Conservation (phyloP, 2,888 invertebrate species). For the Drosophila nr. medialis region DNA sequence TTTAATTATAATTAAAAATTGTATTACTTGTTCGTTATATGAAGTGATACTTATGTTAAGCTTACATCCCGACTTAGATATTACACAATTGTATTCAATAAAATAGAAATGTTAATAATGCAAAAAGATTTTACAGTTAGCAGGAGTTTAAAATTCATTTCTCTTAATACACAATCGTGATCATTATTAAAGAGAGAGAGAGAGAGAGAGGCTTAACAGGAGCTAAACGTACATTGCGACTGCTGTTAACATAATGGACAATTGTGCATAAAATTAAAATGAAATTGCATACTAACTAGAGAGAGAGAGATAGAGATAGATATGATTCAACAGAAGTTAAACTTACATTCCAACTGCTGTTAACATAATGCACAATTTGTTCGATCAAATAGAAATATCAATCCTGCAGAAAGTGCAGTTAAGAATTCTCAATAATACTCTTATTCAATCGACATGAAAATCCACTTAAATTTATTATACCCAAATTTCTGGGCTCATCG, state of each 20-base stretch:
- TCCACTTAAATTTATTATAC: conserved; percentile 13
- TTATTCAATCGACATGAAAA: conserved; percentile 11
- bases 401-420: background rate
- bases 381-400: background rate
- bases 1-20: background rate
- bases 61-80: too few species aligned
- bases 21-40: background rate
- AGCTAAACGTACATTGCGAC: background rate
- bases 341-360: background rate
- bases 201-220: background rate
- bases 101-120: background rate
- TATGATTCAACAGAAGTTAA: background rate
- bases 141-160: background rate
- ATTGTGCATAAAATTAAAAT: background rate
- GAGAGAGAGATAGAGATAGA: background rate
- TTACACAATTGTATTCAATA: background rate
- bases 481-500: conserved; percentile 18
- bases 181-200: background rate
- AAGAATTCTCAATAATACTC: background rate
- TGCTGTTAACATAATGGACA: background rate
- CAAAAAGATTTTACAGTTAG: background rate
- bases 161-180: background rate
- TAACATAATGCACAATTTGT: background rate
- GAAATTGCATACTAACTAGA: too few species aligned
- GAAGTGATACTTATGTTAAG: background rate